Evolutionary conservation across 2,113 vertebrate genomes (phyloP).

Genomic region (Pseudorectes ferrugineus): DNA sequence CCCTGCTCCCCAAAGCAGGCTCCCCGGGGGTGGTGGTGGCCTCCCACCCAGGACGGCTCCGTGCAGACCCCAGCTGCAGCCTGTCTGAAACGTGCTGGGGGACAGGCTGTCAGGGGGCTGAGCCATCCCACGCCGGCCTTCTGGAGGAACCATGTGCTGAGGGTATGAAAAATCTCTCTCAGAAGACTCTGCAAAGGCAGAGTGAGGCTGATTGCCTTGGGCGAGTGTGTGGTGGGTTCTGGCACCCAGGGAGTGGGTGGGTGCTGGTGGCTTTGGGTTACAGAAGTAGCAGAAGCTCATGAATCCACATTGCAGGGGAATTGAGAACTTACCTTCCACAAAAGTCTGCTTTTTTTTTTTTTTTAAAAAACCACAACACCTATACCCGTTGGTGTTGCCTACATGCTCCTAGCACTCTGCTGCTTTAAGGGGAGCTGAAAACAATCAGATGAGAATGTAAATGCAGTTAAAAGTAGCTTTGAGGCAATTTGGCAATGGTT

Average conservation of each 20-base stretch:
- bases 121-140: neutral
- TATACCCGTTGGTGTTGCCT: neutral
- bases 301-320: neutral
- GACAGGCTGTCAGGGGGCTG: constrained; percentile 11
- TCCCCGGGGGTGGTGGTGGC: neutral
- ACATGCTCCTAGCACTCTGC: fast-evolving
- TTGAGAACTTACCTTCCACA: neutral
- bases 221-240: fast-evolving
- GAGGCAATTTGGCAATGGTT: neutral
- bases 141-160: fast-evolving
- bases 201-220: neutral
- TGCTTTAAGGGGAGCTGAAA: neutral
- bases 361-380: neutral
- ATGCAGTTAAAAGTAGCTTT: neutral
- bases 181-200: neutral
- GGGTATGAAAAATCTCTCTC: neutral
- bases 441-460: neutral
- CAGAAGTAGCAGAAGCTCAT: neutral
- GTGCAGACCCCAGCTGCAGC: constrained; percentile 3
- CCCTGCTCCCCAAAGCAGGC: neutral
- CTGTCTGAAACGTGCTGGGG: neutral
- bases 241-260: neutral
- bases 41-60: neutral
- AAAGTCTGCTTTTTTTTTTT: neutral
- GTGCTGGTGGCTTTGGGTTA: neutral